Conservation (phyloP, 2,113 vertebrate genomes). For the Zosterops japonicus region DNA sequence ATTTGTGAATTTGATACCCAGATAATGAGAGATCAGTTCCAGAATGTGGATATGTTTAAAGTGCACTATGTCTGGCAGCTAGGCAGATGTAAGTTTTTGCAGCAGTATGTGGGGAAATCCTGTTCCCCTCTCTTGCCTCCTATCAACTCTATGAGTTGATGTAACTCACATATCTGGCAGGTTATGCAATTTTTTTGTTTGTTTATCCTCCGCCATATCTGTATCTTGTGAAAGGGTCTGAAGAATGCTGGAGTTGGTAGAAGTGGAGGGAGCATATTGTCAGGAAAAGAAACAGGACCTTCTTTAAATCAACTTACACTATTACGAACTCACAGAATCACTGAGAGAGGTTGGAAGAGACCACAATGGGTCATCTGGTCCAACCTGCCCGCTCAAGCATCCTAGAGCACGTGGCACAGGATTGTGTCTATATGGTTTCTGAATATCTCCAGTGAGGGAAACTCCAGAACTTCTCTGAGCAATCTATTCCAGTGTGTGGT, state of each 20-base stretch:
- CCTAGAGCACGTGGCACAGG: neutral
- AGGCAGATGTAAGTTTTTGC: neutral
- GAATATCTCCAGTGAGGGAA: neutral
- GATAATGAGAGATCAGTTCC: neutral
- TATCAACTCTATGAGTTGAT: neutral
- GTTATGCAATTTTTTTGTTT: neutral
- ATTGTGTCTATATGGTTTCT: neutral
- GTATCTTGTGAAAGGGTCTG: neutral
- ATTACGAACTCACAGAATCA: neutral
- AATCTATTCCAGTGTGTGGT: neutral
- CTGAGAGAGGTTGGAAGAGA: neutral
- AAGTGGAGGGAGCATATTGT: neutral
- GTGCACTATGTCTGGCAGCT: neutral
- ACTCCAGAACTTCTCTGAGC: neutral
- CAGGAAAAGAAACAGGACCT: neutral
- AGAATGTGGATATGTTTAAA: neutral
- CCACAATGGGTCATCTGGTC: rapidly evolving
- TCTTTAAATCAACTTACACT: neutral
- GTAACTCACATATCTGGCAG: neutral
- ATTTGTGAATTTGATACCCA: neutral
- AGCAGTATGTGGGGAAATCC: neutral
- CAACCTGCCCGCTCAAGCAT: neutral
- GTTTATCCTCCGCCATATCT: neutral
- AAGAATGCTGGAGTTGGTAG: neutral
- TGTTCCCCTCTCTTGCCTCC: neutral